Evolutionary conservation across 1,140 invertebrate genomes (phyloP).

Genomic region (Sitophilus oryzae): DNA sequence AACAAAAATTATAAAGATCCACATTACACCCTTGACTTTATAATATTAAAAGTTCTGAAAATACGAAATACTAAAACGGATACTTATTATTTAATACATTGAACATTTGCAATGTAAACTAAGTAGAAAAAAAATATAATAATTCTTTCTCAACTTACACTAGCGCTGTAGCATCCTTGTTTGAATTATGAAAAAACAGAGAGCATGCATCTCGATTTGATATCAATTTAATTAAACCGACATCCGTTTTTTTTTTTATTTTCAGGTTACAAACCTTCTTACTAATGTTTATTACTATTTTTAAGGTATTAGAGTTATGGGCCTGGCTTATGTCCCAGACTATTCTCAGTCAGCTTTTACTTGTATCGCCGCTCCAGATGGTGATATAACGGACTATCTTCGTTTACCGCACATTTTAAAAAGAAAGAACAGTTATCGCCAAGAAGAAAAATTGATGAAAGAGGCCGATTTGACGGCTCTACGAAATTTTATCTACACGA

Average conservation of each 20-base stretch:
- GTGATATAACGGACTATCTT: conserved; percentile 87
- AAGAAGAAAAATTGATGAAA: conserved; percentile 67
- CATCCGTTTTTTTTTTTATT: neutral
- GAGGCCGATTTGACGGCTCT: conserved; percentile 77
- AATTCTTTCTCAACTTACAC: no score
- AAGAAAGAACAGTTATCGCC: conserved; percentile 67
- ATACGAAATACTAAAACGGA: no score
- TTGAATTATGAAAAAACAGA: no score
- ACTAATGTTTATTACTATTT: neutral
- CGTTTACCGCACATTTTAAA: conserved; percentile 79
- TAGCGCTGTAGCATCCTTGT: no score
- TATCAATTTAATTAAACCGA: no score
- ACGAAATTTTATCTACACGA: conserved; percentile 78
- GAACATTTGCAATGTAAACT: no score
- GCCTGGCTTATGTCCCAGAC: conserved; percentile 82
- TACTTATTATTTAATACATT: no score
- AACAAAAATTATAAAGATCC: no score
- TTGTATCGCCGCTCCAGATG: conserved; percentile 79
- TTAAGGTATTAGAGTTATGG: conserved; percentile 67
- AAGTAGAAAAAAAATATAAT: no score
- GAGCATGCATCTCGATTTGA: no score
- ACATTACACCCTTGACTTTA: no score
- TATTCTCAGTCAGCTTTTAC: conserved; percentile 83
- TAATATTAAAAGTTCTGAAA: no score
- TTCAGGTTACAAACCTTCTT: neutral